Evolutionary conservation across 2,888 invertebrate species (phyloP).

Genomic region (Tuta absoluta): DNA sequence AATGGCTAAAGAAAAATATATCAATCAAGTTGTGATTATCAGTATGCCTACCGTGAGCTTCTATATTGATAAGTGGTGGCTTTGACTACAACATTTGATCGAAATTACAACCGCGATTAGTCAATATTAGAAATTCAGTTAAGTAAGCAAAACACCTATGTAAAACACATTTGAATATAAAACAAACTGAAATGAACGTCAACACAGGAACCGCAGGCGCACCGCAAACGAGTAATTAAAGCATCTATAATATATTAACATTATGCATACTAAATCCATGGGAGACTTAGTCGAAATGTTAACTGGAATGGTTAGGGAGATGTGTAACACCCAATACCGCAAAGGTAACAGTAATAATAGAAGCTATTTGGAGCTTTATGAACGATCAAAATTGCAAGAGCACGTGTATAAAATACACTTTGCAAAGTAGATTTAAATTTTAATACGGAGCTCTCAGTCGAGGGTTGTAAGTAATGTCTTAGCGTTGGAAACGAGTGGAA

Average conservation of each 20-base stretch:
- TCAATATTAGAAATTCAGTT: neutral
- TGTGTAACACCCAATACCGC: conserved; percentile 76
- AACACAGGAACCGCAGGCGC: conserved; percentile 60
- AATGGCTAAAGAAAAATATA: conserved; percentile 28
- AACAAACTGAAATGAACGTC: conserved; percentile 54
- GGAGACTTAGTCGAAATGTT: conserved; percentile 69
- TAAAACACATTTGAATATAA: conserved; percentile 33
- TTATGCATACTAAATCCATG: conserved; percentile 73
- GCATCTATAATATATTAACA: conserved; percentile 77
- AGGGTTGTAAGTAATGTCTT: conserved; percentile 77
- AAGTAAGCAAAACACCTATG: neutral
- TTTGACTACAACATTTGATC: neutral
- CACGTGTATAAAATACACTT: conserved; percentile 81
- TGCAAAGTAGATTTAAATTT: conserved; percentile 82
- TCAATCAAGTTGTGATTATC: neutral
- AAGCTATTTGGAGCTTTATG: conserved; percentile 77
- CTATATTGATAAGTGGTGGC: neutral
- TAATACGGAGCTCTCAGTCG: conserved; percentile 79
- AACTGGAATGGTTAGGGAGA: conserved; percentile 64
- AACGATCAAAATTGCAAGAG: conserved; percentile 80
- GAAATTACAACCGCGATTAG: neutral
- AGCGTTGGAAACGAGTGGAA: conserved; percentile 71
- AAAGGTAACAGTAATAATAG: conserved; percentile 77
- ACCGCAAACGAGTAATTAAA: conserved; percentile 77
- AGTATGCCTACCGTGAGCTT: neutral